Base-by-base conservation (phyloP, 2,113 vertebrate genomes). In the Lontra canadensis region DNA sequence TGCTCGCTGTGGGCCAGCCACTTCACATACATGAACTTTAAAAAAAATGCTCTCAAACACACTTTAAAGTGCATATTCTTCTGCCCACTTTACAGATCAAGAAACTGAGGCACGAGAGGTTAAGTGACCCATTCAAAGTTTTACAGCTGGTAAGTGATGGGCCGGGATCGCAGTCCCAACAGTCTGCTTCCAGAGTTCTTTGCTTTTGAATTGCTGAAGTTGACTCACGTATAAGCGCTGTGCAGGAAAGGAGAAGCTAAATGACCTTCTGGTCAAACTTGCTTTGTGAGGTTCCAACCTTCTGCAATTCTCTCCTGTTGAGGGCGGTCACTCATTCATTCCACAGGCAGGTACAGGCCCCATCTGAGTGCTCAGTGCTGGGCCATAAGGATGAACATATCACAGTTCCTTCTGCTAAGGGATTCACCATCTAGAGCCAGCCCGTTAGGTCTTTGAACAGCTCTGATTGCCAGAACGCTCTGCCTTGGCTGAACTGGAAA, bases 371-470 rank as follows among this genome's bases (percentile, higher is more conserved):
- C 36, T 89, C 57, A 73, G 44, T 11, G 29, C 81, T 42, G 47
- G 34, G 21, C 21, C 82, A 0, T 13, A 4, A 8, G 23, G 82
- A 78, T 23, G 26, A 39, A 14, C 7, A 25, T 0, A 0, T 34
- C 47, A 52, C 47, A 18, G 10, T 29, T 49, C 26, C 74, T 57
- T 82, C 61, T 47, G 74, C 23, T 2, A 9, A 20, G 36, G 21
- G 44, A 11, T 12, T 29, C 9, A 2, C 4, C 3, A 25, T 15
- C 74, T n/a, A 65, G 44, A 69, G 57, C 23, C 55, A 57, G 36
- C 34, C 34, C 14, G 29, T 47, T 29, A 34, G 14, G 17, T 52
- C 44, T 34, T 57, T 0, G 21, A 79, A 63, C 47, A 52, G 65
- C 34, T 73, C 29, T 52, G 1, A 1, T 57, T 23, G 6, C 6